Percentiles rank a stretch among this genome's conserved stretches.
Conservation (phyloP, 2,797 vertebrate species). For the Benthosema pterotum region DNA sequence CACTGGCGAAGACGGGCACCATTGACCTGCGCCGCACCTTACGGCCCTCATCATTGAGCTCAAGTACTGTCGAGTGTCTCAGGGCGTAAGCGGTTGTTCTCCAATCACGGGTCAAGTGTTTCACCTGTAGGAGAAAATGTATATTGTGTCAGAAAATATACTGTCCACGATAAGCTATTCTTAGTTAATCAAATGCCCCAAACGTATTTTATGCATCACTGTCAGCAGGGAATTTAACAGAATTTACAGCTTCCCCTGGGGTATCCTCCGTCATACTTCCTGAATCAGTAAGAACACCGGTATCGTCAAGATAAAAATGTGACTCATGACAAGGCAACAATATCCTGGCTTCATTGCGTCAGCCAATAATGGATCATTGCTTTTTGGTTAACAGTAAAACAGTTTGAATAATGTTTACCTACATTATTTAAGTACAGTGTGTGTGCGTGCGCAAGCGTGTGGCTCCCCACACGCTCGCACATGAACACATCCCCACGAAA, state of each 20-base stretch:
- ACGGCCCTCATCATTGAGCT: slow-evolving; percentile 91
- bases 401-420: too few relatives aligned
- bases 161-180: slow-evolving; percentile 19
- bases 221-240: neutral
- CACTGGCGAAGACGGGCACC: slow-evolving; percentile 92
- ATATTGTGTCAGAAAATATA: slow-evolving; percentile 45
- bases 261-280: slow-evolving; percentile 10
- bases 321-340: slow-evolving; percentile 6
- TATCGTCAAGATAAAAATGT: neutral
- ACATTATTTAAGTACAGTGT: slow-evolving; percentile 10
- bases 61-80: slow-evolving; percentile 86
- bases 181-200: too few relatives aligned
- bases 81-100: slow-evolving; percentile 93
- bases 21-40: slow-evolving; percentile 91
- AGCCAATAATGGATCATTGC: slow-evolving; percentile 3
- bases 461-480: too few relatives aligned
- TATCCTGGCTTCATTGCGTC: slow-evolving; percentile 4
- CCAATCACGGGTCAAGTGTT: slow-evolving; percentile 97
- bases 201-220: neutral
- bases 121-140: slow-evolving; percentile 82
- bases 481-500: too few relatives aligned
- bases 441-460: neutral
- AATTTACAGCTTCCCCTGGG: neutral
- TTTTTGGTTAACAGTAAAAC: too few relatives aligned
- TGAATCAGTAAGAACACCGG: slow-evolving; percentile 16